Conservation (phyloP, 2,113 vertebrate genomes). For the Sphyrna mokarran region DNA sequence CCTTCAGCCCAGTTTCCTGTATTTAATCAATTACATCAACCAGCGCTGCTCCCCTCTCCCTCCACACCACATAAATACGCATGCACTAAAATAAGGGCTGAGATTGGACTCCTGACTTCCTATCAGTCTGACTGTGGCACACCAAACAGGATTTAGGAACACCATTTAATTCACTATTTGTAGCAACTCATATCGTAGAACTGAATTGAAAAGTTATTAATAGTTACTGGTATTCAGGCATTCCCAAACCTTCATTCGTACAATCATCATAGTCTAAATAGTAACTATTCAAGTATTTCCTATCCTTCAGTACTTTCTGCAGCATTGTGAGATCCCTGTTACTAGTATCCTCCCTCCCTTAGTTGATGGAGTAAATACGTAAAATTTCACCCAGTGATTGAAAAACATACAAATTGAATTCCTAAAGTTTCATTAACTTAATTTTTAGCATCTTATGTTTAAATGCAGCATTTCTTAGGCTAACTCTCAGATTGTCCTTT, state of each 20-base stretch:
- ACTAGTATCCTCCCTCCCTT: neutral
- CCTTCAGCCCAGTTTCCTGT: no score
- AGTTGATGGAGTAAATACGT: neutral
- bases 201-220: neutral
- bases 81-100: no score
- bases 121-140: neutral
- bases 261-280: neutral
- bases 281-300: neutral
- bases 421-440: neutral
- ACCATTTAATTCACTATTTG: neutral
- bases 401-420: neutral
- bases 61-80: no score
- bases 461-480: neutral
- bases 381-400: neutral
- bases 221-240: neutral
- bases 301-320: neutral
- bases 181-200: neutral
- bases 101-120: no score
- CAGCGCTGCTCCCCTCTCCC: no score
- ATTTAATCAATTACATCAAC: no score
- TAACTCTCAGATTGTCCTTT: neutral
- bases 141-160: neutral
- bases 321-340: neutral
- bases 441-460: neutral
- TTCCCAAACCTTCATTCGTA: neutral